Base-by-base conservation (phyloP, 2,113 vertebrate genomes). In the Tupaia chinensis region DNA sequence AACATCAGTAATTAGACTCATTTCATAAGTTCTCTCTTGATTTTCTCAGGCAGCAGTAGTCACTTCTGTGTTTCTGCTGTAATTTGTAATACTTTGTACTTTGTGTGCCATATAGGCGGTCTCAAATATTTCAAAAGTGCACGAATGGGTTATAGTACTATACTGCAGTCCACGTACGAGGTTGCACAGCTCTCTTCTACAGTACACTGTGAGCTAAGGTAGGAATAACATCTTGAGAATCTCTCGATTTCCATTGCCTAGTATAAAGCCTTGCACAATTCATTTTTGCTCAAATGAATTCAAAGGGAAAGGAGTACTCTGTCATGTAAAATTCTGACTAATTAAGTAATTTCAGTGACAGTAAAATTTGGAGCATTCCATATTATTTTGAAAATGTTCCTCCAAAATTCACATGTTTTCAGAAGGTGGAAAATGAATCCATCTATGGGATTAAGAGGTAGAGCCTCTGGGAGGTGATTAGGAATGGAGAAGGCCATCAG, bases 271-370 rank as follows among this genome's bases (percentile, higher is more conserved):
- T 29, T 74, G 54, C 22, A 90, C 9, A 73, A 93, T 69, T 76
- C 72, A 66, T 66, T 87, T 93, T 68, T 78, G 54, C 79, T 92
- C 20, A 89, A 68, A 89, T 80, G 65, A 83, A 79, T 58, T 70
- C 44, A 86, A 90, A 92, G 20, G 60, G 76, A 69, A 68, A 81
- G 25, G 5, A 68, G 25, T 6, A 68, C 34, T 83, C 66, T 44
- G 65, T 19, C 65, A 78, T 69, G 34, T 1, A 74, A 91, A 23
- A 22, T 53, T 63, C 23, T 73, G 68, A 91, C 29, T 27, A 82
- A 74, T 53, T 82, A 69, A 77, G 27, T 58, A 93, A 87, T 66
- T 72, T 95, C 17, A 91, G 13, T 84, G 8, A 70, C 14, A 76
- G 56, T 65, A 91, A 89, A 93, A 87, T 66, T 27, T 54, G 7